Base-by-base conservation (phyloP, 1,140 invertebrate genomes). In the Achroia grisella region DNA sequence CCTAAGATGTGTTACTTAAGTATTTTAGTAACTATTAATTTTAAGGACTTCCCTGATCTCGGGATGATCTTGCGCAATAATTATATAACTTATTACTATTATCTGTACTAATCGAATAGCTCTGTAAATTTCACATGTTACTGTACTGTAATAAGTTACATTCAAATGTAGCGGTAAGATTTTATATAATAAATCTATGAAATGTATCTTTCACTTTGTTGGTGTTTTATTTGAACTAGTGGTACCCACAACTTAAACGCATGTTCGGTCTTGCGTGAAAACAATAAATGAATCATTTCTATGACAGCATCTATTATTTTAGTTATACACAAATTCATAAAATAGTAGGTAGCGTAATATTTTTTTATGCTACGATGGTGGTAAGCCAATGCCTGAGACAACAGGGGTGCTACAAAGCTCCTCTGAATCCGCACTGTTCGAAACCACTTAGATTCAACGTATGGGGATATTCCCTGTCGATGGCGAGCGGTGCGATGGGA, bases 141-240 rank as follows among this genome's bases (percentile, higher is more conserved):
- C 68, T 84, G 72, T 72, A 75, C 52, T 74, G 49, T 71, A 52
- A 50, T 83, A 80, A 80, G 77, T 77, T 80, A 73, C 73, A 64
- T 80, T 80, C 74, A 76, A 66, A 76, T 62, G 74, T 81, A 81
- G 72, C 52, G 42, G 62, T 80, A 81, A 81, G 77, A 78, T 81
- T 84, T 84, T 84, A 81, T 84, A 84, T 84, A 84, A 81, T 84
- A 84, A 84, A 84, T 79, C 68, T 78, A 80, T 81, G 67, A 81
- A 84, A 84, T 84, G 76, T 81, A 84, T 72, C 69, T 76, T 76
- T 68, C 71, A 78, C 46, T 62, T 47, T 69, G 51, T 49, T 46
- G 39, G 43, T 39, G 57, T 71, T 74, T 73, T 57, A 64, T 71
- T 75, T 67, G 13, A 2, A 23, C 11, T 37, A 17, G n/a, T 17